phyloP scores from a whole-genome alignment of 2,113 vertebrate genomes.

The Ptychochromis oligacanthus region DNA sequence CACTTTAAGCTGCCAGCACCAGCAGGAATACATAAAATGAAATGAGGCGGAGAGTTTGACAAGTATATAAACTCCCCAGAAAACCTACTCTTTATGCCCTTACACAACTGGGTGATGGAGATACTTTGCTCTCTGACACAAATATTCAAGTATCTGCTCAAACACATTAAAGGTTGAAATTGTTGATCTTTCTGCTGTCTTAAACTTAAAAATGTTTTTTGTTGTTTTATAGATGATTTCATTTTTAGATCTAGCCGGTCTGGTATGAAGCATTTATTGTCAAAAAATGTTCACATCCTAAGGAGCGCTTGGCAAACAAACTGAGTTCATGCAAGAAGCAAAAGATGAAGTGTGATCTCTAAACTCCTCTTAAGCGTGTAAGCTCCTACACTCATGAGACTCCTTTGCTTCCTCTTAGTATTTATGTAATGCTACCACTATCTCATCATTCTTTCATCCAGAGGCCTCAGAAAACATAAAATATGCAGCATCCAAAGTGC shows the following conservation, averaged over 20 bases:
- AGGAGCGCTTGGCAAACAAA: neutral
- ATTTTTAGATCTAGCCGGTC: neutral
- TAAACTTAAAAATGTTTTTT: neutral
- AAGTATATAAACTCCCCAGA: constrained; percentile 56
- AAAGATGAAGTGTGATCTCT: constrained; percentile 2
- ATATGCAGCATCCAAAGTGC: constrained; percentile 52
- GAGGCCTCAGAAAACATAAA: constrained; percentile 54
- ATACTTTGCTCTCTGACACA: neutral
- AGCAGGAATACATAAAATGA: constrained; percentile 62
- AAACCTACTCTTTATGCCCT: constrained; percentile 15
- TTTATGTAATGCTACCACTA: constrained; percentile 46
- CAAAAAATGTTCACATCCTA: neutral
- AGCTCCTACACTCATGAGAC: constrained; percentile 31
- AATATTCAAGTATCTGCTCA: neutral
- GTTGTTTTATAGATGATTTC: neutral
- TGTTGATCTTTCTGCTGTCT: neutral
- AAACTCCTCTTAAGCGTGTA: constrained; percentile 6
- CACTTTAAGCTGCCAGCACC: constrained; percentile 49
- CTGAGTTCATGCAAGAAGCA: neutral
- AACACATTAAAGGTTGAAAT: neutral
- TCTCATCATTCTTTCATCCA: constrained; percentile 52
- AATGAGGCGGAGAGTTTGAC: constrained; percentile 61
- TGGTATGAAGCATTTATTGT: neutral
- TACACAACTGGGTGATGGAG: constrained; percentile 4
- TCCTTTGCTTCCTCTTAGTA: constrained; percentile 30